Base-by-base conservation (phyloP, 2,888 invertebrate genomes). In the Tenthredo notha region DNA sequence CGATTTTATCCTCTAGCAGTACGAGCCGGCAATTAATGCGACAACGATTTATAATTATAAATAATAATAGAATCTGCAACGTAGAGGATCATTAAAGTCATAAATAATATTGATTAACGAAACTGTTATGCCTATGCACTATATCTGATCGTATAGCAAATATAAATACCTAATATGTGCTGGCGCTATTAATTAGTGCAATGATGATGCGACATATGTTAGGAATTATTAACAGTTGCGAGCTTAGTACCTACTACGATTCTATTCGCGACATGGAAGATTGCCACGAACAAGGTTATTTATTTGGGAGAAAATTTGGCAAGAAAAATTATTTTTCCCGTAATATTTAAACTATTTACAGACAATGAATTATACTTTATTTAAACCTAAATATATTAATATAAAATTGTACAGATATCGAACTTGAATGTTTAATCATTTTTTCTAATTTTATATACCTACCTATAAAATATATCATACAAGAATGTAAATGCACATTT, bases 261-360 rank as follows among this genome's bases (percentile, higher is more conserved):
- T 67, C 70, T 65, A 70, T 70, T 83, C 43, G 33, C 67, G 83
- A 83, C 86, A 86, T 89, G 86, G 88, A 89, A 85, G 88, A 85
- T 85, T 86, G 88, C 86, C 87, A 87, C 86, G 86, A 88, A 88
- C 87, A 87, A 47, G 67, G 67, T 67, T 83, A 67, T 77, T 87
- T 87, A 86, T 87, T 88, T 86, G 84, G 86, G 86, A 77, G 15
- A 75, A 86, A 89, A 88, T 87, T 88, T 89, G 88, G 89, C 88
- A 87, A 58, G 74, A 84, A 77, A 84, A 40, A 77, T 84, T 40
- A 54, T 75, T 33, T 80, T 33, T 58, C 47, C 7, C 67, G 29
- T 50, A 40, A 21, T 75, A 67, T 58, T 43, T 61, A 43, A 25
- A 29, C 15, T 25, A 74, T 74, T 40, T 43, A 43, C 21, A 40